Conservation (phyloP, 35 echinoderm and acorn worm genomes). For the Hemicentrotus pulcherrimus region DNA sequence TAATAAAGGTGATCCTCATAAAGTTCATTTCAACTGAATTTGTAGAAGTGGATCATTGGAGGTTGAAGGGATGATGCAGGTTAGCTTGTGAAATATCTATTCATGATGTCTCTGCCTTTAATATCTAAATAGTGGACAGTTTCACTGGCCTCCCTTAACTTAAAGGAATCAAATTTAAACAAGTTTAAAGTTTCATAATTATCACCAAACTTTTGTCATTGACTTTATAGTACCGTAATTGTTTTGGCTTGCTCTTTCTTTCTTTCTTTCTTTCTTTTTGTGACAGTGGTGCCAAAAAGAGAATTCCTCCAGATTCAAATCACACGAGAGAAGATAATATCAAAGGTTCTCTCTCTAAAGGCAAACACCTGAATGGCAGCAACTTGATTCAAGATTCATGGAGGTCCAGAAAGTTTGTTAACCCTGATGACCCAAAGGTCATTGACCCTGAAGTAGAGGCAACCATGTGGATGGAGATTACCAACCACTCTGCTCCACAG, state of each 20-base stretch:
- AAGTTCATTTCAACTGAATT: too few relatives aligned
- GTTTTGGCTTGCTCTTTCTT: neutral
- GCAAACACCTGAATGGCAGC: neutral
- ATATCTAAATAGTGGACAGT: too few relatives aligned
- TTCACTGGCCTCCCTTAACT: too few relatives aligned
- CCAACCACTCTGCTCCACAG: conserved; percentile 23
- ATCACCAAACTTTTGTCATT: too few relatives aligned
- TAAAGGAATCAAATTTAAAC: too few relatives aligned
- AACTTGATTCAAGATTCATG: neutral
- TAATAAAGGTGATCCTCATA: too few relatives aligned
- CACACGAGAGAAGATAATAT: neutral
- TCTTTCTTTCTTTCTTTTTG: neutral
- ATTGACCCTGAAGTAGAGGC: conserved; percentile 40
- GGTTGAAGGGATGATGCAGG: too few relatives aligned
- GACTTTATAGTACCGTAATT: too few relatives aligned
- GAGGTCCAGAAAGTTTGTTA: conserved; percentile 12
- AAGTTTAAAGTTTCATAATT: too few relatives aligned
- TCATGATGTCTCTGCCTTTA: too few relatives aligned
- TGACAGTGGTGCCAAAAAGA: conserved; percentile 18
- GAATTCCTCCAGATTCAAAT: conserved; percentile 35
- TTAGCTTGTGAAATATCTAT: too few relatives aligned
- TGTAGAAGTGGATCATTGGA: too few relatives aligned
- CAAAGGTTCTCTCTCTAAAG: neutral
- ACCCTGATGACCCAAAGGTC: neutral
- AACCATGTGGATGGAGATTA: conserved; percentile 6